A percentile compares a stretch with the other conserved stretches of the same genome.
Evolutionary conservation across 2,797 vertebrate species (phyloP).

Genomic region (Lycodopsis pacificus): DNA sequence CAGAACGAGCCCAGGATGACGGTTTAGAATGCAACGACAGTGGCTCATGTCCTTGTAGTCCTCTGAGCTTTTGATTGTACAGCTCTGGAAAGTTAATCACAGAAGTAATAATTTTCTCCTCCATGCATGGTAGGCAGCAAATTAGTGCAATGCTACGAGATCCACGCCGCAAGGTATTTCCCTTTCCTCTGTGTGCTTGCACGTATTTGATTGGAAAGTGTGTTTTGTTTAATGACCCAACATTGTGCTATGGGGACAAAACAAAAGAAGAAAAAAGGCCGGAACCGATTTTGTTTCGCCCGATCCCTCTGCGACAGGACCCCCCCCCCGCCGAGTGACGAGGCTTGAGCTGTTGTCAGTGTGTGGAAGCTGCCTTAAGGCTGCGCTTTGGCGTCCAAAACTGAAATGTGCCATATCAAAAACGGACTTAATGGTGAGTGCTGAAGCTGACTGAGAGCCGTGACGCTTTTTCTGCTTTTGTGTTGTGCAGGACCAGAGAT

Average conservation of each 20-base stretch:
- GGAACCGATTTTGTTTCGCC: constrained; percentile 11
- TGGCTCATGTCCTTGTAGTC: constrained; percentile 37
- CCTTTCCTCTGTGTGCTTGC: constrained; percentile 5
- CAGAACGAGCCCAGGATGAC: constrained; percentile 22
- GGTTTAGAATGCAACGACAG: constrained; percentile 43
- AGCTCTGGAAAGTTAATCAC: constrained; percentile 47
- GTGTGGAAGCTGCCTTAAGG: constrained; percentile 21
- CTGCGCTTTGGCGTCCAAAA: constrained; percentile 7
- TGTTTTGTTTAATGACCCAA: constrained; percentile 23
- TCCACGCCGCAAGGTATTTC: neutral
- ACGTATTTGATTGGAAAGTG: constrained; percentile 4
- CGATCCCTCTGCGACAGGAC: neutral
- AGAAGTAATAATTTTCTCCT: constrained; percentile 21
- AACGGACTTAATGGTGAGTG: constrained; percentile 16
- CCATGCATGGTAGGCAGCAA: constrained; percentile 13
- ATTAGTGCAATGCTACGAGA: constrained; percentile 21
- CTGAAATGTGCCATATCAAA: constrained; percentile 14
- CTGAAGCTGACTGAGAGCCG: neutral
- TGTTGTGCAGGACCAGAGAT: constrained; percentile 44
- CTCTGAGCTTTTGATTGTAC: constrained; percentile 33
- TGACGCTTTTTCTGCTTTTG: constrained; percentile 17
- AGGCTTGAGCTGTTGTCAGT: constrained; percentile 1
- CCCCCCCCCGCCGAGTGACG: neutral
- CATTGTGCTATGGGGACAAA: neutral
- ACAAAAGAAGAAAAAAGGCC: neutral